Evolutionary conservation across 2,113 vertebrate genomes (phyloP), one percentile per base, ranked within the genome.

Genomic region (Ciconia stormi): DNA sequence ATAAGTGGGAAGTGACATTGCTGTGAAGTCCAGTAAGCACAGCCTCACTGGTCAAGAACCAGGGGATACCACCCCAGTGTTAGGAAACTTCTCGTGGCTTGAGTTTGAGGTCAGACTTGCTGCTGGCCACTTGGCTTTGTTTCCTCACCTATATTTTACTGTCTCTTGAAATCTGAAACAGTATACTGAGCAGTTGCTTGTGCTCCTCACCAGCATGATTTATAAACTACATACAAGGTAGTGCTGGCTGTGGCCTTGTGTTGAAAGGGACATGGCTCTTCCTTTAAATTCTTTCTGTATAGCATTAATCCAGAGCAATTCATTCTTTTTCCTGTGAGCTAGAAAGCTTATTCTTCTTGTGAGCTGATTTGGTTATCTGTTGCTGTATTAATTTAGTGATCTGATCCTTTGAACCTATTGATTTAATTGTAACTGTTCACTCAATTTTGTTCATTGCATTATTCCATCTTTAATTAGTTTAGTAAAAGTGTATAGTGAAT

Each of bases 361-460:
- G 71, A 95, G 65, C 70, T 92, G 73, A 76, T 96, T 71, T 72
- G 47, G 56, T 89, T 93, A 71, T 91, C 72, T 66, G 38, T 85
- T 85, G 44, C 58, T 83, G 8, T 92, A 95, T 90, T 88, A 80
- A 92, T 94, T 92, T 80, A 94, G 58, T 80, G 82, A 85, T 94
- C 70, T 80, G 66, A 77, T 94, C 62, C 58, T 82, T 93, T 70
- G 82, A 93, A 88, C 55, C 53, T 88, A 52, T 85, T 79, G 91
- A 83, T 95, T 91, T 89, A 84, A 94, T 91, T 87, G 46, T 93
- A 94, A 93, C 58, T 73, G 30, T 72, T 95, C 71, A 42, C 29
- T 94, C 66, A 34, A 0, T 82, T 84, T 62, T 94, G 50, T 90
- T 85, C 62, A 62, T 85, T 82, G 74, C 53, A 77, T 94, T 93